Evolutionary conservation across 2,888 invertebrate genomes (phyloP).

Genomic region (Chrysodeixis includens): DNA sequence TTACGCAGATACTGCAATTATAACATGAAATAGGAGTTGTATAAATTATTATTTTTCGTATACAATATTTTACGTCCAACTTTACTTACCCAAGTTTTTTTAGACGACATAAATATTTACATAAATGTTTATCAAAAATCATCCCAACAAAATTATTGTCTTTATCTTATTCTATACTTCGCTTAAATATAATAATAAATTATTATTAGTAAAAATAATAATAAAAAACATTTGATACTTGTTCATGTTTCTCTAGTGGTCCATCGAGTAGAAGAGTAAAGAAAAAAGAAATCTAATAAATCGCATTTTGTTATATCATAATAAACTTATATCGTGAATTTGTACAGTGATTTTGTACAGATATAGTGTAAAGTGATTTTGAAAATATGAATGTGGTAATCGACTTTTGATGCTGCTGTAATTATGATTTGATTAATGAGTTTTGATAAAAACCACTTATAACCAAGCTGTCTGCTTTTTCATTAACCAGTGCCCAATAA

Average conservation of each 20-base stretch:
- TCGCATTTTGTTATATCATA: neutral
- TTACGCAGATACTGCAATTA: neutral
- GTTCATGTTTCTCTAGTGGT: no score
- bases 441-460: neutral
- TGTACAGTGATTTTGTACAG: no score
- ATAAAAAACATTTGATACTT: no score
- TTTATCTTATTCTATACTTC: no score
- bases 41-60: neutral
- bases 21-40: neutral
- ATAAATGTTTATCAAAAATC: no score
- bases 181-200: neutral
- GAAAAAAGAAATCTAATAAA: no score
- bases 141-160: no score
- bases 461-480: neutral
- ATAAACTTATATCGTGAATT: neutral
- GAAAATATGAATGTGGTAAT: no score
- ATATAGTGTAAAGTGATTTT: no score
- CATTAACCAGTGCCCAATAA: constrained; percentile 20
- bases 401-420: no score
- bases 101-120: no score
- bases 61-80: neutral
- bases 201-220: neutral
- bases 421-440: neutral
- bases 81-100: neutral
- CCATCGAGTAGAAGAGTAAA: no score